These are phyloP conservation scores for Liodrosophila aerea DNA, from an alignment of 2,888 invertebrate genomes.

Conservation along the genomic window DNA sequence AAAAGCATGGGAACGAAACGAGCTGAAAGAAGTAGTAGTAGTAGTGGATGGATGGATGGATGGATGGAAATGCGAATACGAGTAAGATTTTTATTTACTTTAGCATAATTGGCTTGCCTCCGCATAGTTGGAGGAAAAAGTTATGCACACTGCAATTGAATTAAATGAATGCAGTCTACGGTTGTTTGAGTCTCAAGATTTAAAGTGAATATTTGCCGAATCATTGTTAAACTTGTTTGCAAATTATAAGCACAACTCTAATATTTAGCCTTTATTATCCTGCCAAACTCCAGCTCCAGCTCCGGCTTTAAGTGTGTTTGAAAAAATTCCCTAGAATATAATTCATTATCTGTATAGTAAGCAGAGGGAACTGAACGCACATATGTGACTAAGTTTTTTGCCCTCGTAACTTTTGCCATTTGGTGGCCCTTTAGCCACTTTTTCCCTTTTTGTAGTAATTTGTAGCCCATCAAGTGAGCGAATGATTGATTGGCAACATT, in stretches of 20 bases:
- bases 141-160: constrained; percentile 57
- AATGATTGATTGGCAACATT: constrained; percentile 59
- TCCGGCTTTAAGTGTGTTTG: background rate
- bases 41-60: constrained; percentile 8
- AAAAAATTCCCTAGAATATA: constrained; percentile 20
- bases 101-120: constrained; percentile 63
- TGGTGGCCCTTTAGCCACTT: constrained; percentile 19
- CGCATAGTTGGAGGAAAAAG: constrained; percentile 44
- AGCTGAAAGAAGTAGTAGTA: background rate
- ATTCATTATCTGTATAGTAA: constrained; percentile 44
- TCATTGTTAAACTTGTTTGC: too few relatives aligned
- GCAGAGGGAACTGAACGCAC: constrained; percentile 16
- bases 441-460: constrained; percentile 52
- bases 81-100: constrained; percentile 67
- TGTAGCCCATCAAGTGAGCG: constrained; percentile 49
- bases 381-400: constrained; percentile 38
- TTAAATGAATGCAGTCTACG: constrained; percentile 45
- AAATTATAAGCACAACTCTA: background rate
- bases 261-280: background rate
- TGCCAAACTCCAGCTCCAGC: background rate
- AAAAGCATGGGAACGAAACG: constrained; percentile 45
- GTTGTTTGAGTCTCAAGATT: constrained; percentile 4
- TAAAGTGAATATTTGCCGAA: constrained; percentile 16
- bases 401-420: constrained; percentile 48
- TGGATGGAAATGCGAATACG: constrained; percentile 21